Evolutionary conservation across 2,113 vertebrate genomes (phyloP).

Genomic region (Gorsachius goisagi): DNA sequence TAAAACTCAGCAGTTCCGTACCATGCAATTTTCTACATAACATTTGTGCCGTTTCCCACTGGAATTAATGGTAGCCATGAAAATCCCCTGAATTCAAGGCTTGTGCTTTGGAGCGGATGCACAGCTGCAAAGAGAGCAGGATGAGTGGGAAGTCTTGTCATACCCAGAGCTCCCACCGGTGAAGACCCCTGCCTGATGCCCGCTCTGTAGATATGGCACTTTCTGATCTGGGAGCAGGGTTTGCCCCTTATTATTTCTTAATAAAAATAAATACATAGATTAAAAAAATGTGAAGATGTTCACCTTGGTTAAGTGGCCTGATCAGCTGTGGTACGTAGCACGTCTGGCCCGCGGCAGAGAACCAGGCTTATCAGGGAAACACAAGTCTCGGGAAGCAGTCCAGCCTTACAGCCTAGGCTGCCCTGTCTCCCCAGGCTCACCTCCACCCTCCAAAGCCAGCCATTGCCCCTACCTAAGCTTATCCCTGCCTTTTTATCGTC

Average conservation of each 20-base stretch:
- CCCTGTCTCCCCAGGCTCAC: neutral
- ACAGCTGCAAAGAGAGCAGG: neutral
- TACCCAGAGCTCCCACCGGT: neutral
- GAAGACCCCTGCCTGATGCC: neutral
- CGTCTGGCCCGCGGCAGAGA: neutral
- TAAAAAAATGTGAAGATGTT: neutral
- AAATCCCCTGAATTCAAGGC: neutral
- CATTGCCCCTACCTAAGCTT: neutral
- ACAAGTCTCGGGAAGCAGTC: neutral
- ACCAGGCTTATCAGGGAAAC: neutral
- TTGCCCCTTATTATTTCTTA: neutral
- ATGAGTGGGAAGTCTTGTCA: neutral
- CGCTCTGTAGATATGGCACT: accelerated
- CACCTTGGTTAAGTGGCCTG: neutral
- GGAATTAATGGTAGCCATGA: neutral
- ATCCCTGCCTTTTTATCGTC: neutral
- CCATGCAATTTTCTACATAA: conserved; percentile 6
- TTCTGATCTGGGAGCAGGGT: neutral
- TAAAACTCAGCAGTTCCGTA: conserved; percentile 19
- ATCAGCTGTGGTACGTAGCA: neutral
- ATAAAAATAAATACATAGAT: neutral
- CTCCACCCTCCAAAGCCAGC: neutral
- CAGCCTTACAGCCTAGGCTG: neutral
- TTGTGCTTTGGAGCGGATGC: neutral
- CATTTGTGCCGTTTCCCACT: neutral